These are phyloP conservation scores for Etheostoma perlongum DNA, from an alignment of 2,797 vertebrate species.

Conservation along the genomic window DNA sequence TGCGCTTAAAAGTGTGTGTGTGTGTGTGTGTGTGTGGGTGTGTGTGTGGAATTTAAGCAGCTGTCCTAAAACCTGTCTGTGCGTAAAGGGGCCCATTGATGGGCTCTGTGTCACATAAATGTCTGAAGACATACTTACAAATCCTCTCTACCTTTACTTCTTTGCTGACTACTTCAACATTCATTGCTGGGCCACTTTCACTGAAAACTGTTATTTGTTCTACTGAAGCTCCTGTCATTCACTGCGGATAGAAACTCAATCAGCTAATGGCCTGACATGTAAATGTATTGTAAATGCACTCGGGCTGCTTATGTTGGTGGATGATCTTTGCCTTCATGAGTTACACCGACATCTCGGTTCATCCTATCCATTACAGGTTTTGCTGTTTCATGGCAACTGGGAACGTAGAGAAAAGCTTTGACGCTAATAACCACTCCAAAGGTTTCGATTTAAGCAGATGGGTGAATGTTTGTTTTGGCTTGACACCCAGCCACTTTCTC, in stretches of 20 bases:
- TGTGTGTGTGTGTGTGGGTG: constrained; percentile 61
- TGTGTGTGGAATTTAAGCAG: constrained; percentile 83
- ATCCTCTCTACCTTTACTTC: constrained; percentile 6
- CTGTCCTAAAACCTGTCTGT: constrained; percentile 80
- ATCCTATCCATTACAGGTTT: constrained; percentile 73
- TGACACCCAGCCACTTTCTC: constrained; percentile 61
- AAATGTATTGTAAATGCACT: constrained; percentile 59
- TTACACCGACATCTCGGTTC: constrained; percentile 39
- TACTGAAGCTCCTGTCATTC: constrained; percentile 11
- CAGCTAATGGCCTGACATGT: constrained; percentile 49
- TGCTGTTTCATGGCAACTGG: constrained; percentile 47
- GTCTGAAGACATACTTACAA: constrained; percentile 38
- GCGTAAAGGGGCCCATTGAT: constrained; percentile 76
- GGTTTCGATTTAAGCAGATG: constrained; percentile 77
- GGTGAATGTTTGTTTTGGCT: constrained; percentile 75
- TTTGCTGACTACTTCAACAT: background rate
- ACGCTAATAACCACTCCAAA: constrained; percentile 71
- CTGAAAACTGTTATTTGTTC: background rate
- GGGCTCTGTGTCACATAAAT: constrained; percentile 55
- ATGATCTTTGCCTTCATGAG: constrained; percentile 34
- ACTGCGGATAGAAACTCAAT: constrained; percentile 32
- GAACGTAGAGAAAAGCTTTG: constrained; percentile 45
- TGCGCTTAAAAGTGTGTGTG: constrained; percentile 67
- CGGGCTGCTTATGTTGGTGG: constrained; percentile 21
- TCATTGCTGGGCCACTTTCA: background rate